phyloP scores from a whole-genome alignment of 64 coral and sea anemone species.

The Montipora sp. region DNA sequence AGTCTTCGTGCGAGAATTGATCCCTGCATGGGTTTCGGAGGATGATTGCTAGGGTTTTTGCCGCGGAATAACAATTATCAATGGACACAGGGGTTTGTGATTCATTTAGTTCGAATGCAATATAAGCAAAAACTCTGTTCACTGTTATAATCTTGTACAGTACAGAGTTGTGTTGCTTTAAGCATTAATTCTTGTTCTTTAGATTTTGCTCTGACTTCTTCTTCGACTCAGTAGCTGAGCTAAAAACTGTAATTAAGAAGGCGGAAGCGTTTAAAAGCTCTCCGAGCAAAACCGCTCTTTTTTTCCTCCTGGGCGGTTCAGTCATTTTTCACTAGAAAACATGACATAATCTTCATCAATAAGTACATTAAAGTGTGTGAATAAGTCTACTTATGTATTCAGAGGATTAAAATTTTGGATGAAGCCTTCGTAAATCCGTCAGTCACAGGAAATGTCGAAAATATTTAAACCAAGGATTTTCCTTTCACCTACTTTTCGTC shows the following conservation, averaged over 20 bases:
- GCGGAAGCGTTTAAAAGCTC: background rate
- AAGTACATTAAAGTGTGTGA: background rate
- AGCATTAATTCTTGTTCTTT: too few species aligned
- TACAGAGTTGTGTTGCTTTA: background rate
- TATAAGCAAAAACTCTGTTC: background rate
- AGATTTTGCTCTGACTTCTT: background rate
- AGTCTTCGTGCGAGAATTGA: too few species aligned
- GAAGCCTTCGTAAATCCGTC: too few species aligned
- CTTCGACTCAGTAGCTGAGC: background rate
- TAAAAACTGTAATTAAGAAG: too few species aligned
- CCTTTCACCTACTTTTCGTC: too few species aligned
- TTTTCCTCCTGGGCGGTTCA: constrained; percentile 28
- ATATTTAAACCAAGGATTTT: too few species aligned
- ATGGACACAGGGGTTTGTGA: background rate
- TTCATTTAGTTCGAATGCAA: constrained; percentile 8
- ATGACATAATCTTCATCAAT: constrained; percentile 43
- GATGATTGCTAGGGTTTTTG: too few species aligned
- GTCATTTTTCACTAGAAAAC: constrained; percentile 11
- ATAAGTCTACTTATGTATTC: background rate
- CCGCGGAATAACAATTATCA: too few species aligned
- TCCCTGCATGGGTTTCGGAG: too few species aligned
- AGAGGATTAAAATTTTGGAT: background rate
- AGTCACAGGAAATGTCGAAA: too few species aligned
- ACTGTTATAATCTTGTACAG: background rate
- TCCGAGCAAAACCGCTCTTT: constrained; percentile 17